Evolutionary conservation across 2,888 invertebrate genomes (phyloP).

Genomic region (Troilus luridus): DNA sequence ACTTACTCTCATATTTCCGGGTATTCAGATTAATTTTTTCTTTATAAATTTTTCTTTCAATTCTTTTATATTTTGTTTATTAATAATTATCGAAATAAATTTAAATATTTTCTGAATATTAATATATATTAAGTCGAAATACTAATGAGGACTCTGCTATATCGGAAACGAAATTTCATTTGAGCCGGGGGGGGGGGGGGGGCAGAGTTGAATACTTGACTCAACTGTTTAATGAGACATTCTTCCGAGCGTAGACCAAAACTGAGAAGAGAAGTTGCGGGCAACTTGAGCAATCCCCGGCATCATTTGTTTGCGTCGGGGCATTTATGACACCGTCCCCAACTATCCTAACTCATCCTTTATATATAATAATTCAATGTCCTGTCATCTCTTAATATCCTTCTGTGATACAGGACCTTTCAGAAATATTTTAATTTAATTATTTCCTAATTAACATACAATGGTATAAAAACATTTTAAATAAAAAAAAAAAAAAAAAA

Average conservation of each 20-base stretch:
- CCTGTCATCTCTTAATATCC: conserved; percentile 19
- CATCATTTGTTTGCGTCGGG: conserved; percentile 1
- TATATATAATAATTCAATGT: conserved; percentile 19
- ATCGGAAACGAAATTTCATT: neutral
- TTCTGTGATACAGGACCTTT: neutral
- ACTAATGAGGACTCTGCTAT: neutral
- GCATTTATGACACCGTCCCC: neutral
- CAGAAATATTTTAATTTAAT: neutral
- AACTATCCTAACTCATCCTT: neutral
- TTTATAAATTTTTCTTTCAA: no score
- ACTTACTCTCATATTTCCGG: no score
- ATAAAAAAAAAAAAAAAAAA: no score
- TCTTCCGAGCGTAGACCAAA: conserved; percentile 17
- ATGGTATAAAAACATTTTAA: neutral
- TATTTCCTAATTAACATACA: neutral
- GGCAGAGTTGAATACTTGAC: neutral
- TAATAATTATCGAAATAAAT: no score
- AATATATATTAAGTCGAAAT: neutral
- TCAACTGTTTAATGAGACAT: conserved; percentile 41
- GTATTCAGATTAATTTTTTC: no score
- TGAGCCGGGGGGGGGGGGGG: neutral
- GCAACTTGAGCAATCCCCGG: neutral
- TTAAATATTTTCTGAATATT: neutral
- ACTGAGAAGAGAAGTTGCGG: neutral
- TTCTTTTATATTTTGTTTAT: no score